Evolutionary conservation across 23 tunicate species (phyloP).

Genomic region (Ascidia mentula): DNA sequence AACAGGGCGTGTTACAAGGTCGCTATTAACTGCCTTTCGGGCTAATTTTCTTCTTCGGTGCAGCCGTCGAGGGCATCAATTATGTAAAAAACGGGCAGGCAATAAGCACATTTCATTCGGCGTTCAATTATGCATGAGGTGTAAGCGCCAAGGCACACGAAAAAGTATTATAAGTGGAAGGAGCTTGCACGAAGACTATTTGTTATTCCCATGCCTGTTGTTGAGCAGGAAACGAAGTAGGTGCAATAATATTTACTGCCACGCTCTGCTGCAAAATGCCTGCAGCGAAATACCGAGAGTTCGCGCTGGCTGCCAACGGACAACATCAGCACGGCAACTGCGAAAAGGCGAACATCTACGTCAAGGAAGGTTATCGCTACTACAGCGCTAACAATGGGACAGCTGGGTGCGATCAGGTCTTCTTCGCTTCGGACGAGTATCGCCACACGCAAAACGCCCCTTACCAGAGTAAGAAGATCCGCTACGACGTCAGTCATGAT

Average conservation of each 20-base stretch:
- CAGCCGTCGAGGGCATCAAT: conserved; percentile 4
- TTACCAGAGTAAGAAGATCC: background rate
- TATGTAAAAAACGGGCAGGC: background rate
- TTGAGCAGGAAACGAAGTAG: background rate
- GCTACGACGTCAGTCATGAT: background rate
- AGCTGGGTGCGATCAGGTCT: background rate
- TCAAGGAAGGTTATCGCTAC: background rate
- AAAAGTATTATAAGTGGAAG: background rate
- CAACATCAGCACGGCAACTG: background rate
- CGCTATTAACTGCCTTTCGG: background rate
- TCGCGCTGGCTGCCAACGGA: background rate
- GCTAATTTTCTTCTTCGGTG: background rate
- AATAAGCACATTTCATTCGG: background rate
- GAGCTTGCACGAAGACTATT: background rate
- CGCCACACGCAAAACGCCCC: background rate
- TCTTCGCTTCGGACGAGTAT: background rate
- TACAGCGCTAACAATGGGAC: background rate
- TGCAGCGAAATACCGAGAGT: conserved; percentile 5
- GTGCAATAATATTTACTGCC: conserved; percentile 9
- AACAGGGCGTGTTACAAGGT: conserved; percentile 3
- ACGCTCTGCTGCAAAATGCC: conserved; percentile 4
- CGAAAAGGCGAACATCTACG: background rate
- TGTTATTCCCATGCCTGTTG: background rate
- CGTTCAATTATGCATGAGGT: background rate
- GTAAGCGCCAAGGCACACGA: background rate